These are phyloP conservation scores for Falcaria lacertinaria DNA, from an alignment of 2,888 invertebrate genomes.

Conservation along the genomic window DNA sequence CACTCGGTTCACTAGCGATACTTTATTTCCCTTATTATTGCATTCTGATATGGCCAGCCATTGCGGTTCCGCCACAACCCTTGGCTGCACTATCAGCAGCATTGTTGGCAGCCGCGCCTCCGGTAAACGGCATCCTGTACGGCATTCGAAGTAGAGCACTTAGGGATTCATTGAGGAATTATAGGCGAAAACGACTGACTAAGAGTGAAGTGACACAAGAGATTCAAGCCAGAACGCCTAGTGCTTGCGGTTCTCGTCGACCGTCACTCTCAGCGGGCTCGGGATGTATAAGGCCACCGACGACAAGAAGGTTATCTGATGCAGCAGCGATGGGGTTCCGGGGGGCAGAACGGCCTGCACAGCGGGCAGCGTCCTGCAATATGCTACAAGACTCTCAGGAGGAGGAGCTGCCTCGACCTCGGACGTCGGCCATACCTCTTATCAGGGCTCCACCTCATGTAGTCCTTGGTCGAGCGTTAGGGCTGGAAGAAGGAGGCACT, in stretches of 20 bases:
- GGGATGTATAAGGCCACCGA: slow-evolving; percentile 64
- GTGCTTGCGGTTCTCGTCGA: slow-evolving; percentile 86
- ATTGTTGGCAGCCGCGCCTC: slow-evolving; percentile 85
- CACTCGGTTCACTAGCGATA: slow-evolving; percentile 85
- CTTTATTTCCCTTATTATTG: slow-evolving; percentile 88
- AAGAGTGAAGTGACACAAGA: slow-evolving; percentile 89
- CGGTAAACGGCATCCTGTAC: slow-evolving; percentile 87
- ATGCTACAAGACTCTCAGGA: slow-evolving; percentile 82
- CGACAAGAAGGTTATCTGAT: slow-evolving; percentile 64
- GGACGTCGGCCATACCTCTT: slow-evolving; percentile 67
- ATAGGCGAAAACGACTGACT: slow-evolving; percentile 87
- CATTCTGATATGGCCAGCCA: slow-evolving; percentile 83
- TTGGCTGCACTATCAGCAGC: slow-evolving; percentile 81
- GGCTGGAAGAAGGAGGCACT: slow-evolving; percentile 62
- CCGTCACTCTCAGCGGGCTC: slow-evolving; percentile 83
- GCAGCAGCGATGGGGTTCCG: slow-evolving; percentile 68
- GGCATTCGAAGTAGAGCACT: slow-evolving; percentile 87
- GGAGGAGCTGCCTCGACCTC: slow-evolving; percentile 52
- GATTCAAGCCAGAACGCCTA: slow-evolving; percentile 89
- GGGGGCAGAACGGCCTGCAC: slow-evolving; percentile 67
- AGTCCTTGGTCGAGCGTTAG: slow-evolving; percentile 80
- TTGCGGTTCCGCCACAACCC: slow-evolving; percentile 52
- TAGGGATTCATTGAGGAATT: slow-evolving; percentile 86
- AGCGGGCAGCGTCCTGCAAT: slow-evolving; percentile 84
- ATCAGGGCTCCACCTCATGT: slow-evolving; percentile 80